Conservation (phyloP, 1,140 invertebrate species). For the Macrobrachium nipponense region DNA sequence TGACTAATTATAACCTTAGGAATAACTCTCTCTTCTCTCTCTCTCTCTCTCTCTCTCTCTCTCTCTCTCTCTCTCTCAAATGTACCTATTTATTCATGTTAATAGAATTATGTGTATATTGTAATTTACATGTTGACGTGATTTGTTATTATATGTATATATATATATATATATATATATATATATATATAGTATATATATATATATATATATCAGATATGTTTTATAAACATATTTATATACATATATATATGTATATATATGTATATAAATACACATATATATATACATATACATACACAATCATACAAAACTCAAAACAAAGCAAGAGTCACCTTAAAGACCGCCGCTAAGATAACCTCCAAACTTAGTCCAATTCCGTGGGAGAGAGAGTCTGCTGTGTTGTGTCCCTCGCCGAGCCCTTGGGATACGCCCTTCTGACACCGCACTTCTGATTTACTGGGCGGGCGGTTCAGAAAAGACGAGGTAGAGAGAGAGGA, state of each 20-base stretch:
- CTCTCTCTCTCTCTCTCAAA: background rate
- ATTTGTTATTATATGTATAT: no score
- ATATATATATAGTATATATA: no score
- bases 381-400: no score
- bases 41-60: background rate
- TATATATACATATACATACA: background rate
- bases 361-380: no score
- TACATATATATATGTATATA: background rate
- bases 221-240: background rate
- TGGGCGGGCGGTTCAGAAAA: slow-evolving; percentile 56
- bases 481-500: slow-evolving; percentile 49
- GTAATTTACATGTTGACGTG: no score
- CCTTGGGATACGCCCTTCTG: slow-evolving; percentile 28
- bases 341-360: no score
- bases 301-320: background rate
- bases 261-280: background rate
- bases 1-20: background rate
- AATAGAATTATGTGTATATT: no score
- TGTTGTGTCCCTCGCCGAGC: no score
- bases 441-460: slow-evolving; percentile 44
- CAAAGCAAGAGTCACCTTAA: background rate
- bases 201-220: no score
- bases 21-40: background rate
- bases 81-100: no score
- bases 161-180: no score